Evolutionary conservation across 2,797 vertebrate species (phyloP).

Genomic region (Babyrousa celebensis): DNA sequence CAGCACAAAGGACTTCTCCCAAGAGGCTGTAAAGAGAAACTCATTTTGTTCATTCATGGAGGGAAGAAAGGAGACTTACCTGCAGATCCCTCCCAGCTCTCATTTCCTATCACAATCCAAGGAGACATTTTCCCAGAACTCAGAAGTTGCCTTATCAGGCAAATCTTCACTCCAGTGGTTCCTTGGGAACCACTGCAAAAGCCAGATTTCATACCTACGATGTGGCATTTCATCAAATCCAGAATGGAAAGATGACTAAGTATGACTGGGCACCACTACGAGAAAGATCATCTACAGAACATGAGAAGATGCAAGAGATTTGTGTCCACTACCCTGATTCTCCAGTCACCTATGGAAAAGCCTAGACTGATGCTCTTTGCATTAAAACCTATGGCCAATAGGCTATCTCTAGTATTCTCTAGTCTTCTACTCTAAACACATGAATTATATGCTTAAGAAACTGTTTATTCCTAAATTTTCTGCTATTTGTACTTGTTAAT

Average conservation of each 20-base stretch:
- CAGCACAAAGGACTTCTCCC: slow-evolving; percentile 21
- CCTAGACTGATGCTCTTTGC: background rate
- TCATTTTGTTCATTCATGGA: background rate
- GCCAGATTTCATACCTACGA: background rate
- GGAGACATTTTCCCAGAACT: background rate
- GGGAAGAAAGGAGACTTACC: background rate
- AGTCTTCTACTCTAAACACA: background rate
- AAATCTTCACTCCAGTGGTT: too few relatives aligned
- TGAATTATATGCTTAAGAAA: slow-evolving; percentile 29
- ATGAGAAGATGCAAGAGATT: slow-evolving; percentile 5
- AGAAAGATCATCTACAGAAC: background rate
- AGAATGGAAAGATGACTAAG: slow-evolving; percentile 11
- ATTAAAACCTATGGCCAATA: background rate
- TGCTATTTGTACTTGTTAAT: background rate
- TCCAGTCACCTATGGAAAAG: background rate
- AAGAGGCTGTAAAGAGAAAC: slow-evolving; percentile 23
- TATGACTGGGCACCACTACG: background rate
- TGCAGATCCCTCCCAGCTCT: background rate
- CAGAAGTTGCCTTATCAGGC: background rate
- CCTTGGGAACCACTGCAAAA: background rate
- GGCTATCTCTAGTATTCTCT: background rate
- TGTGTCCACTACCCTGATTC: background rate
- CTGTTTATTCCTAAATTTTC: slow-evolving; percentile 21
- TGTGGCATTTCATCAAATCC: background rate
- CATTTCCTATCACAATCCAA: background rate